These are phyloP conservation scores for Caenorhabditis virilis DNA, from an alignment of 2,888 invertebrate genomes.

Conservation along the genomic window DNA sequence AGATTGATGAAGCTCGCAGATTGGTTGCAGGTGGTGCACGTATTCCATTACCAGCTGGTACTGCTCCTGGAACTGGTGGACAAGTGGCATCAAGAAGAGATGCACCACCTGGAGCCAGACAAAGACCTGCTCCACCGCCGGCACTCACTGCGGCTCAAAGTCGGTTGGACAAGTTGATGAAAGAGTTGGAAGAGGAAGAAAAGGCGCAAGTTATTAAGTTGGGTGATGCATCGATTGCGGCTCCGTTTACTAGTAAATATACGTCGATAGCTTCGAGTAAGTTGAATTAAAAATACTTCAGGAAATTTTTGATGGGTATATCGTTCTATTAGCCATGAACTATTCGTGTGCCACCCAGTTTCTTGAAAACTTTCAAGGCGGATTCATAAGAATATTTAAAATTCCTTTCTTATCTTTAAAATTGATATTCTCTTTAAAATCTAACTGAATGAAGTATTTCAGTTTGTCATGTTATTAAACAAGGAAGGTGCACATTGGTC, in stretches of 20 bases:
- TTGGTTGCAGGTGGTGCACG: constrained; percentile 23
- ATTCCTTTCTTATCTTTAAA: too few species aligned
- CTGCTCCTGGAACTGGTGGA: constrained; percentile 3
- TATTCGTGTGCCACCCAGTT: too few species aligned
- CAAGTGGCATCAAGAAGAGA: constrained; percentile 23
- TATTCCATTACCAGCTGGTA: constrained; percentile 12
- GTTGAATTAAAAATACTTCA: constrained; percentile 69
- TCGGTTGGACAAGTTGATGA: constrained; percentile 75
- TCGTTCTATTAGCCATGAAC: too few species aligned
- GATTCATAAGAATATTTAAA: too few species aligned
- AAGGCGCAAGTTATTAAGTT: constrained; percentile 83
- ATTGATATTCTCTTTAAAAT: too few species aligned
- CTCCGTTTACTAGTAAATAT: constrained; percentile 95
- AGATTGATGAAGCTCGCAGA: constrained; percentile 36
- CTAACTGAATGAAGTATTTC: too few species aligned
- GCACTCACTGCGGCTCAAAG: constrained; percentile 71
- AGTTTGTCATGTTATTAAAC: constrained; percentile 99
- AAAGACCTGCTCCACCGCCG: constrained; percentile 23
- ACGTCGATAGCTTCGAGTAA: constrained; percentile 93
- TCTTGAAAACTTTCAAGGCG: too few species aligned
- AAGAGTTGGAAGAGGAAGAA: constrained; percentile 81
- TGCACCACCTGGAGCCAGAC: constrained; percentile 41
- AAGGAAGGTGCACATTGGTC: constrained; percentile 96
- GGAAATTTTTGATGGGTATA: too few species aligned
- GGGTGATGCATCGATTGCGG: constrained; percentile 98